Evolutionary conservation across 2,888 invertebrate genomes (phyloP).

Genomic region (Colostygia pectinataria): DNA sequence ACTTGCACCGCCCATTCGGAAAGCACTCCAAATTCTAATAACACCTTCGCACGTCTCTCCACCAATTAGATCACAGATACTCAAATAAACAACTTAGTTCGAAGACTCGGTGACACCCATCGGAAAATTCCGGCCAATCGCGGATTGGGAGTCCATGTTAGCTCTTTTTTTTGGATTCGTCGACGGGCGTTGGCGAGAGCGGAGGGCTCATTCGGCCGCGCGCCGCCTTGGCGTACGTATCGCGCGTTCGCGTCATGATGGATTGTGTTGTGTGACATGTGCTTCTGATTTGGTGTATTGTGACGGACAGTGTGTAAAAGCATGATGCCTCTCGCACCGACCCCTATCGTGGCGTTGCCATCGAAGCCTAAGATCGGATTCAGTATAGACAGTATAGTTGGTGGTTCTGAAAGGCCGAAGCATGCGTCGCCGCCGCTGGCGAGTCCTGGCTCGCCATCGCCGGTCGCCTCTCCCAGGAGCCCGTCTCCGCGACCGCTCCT

Average conservation of each 20-base stretch:
- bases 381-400: conserved; percentile 97
- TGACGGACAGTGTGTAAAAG: conserved; percentile 78
- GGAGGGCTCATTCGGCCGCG: conserved; percentile 76
- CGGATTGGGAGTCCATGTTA: conserved; percentile 65
- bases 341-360: conserved; percentile 95
- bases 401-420: conserved; percentile 81
- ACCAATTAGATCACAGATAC: conserved; percentile 57
- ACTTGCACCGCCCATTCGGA: conserved; percentile 69
- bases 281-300: conserved; percentile 72
- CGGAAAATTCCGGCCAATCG: conserved; percentile 58
- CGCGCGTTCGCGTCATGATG: conserved; percentile 74
- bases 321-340: conserved; percentile 98
- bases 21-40: conserved; percentile 73
- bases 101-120: conserved; percentile 57
- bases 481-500: conserved; percentile 72
- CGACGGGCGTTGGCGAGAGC: conserved; percentile 54
- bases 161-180: conserved; percentile 60
- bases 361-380: conserved; percentile 97
- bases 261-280: conserved; percentile 81
- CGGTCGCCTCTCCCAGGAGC: conserved; percentile 71
- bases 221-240: conserved; percentile 79
- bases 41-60: conserved; percentile 56
- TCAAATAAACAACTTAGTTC: conserved; percentile 63
- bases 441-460: conserved; percentile 76
- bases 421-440: conserved; percentile 82